Evolutionary conservation across 2,888 invertebrate species (phyloP), one percentile per base, ranked within the genome.

Genomic region (Drosophila monieri): DNA sequence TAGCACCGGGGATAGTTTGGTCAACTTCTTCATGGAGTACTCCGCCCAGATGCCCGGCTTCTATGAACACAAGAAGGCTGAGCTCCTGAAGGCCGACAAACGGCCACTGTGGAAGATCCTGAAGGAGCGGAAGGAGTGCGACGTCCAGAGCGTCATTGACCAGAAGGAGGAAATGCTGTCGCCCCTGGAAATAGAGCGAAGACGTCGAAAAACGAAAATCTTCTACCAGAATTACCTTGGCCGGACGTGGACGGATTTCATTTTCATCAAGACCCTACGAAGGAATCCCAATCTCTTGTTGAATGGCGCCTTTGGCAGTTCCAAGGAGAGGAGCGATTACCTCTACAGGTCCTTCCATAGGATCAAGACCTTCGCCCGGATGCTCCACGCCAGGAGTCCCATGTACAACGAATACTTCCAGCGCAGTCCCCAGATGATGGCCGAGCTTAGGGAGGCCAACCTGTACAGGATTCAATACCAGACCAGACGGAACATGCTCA

Each of bases 341-440:
- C 10, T 84, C 2, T 53, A 73, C 8, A 9, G 1, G 0, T 48
- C 67, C 2, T 75, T 49, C 1, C 41, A 53, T 3, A 54, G 51
- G 2, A 37, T 80, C 0, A 71, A 65, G 15, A 71, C 39, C 32
- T 86, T 86, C 9, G 56, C 73, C 3, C 67, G 56, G 30, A 88
- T 85, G 85, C 62, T 88, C 0, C 79, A 88, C 9, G 53, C 76
- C 0, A 79, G 89, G 1, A 79, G 74, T 15, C 88, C 88, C n/a
- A 55, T 89, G 23, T 88, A 80, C 44, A 84, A 77, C 5, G 72
- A 85, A 27, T 39, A 30, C 10, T 60, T n/a, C 3, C 59, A 54
- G 12, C 52, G 53, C 0, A 54, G 58, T 25, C 52, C 61, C 0
- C 30, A 57, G 1, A 25, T 54, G n/a, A 21, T 47, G 1, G 23